Base-by-base conservation (phyloP, 2,797 vertebrate species). In the Kryptopterus vitreolus region DNA sequence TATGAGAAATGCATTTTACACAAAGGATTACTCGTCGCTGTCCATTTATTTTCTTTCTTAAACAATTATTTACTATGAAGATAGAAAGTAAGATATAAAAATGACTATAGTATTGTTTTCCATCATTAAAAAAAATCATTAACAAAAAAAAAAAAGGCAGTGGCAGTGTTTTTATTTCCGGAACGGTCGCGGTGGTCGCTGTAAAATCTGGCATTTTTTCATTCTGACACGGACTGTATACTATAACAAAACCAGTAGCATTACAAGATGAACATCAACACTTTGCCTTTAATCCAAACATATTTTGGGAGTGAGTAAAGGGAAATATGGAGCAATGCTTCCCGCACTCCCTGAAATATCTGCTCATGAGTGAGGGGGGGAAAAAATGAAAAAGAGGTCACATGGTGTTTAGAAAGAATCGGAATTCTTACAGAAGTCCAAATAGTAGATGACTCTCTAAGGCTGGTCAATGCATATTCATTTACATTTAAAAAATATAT, bases 31-130 rank as follows among this genome's bases (percentile, higher is more conserved):
- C 87, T 91, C 89, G 91, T 93, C 92, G 92, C 92, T 92, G 90
- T 93, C 91, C 90, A 91, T 93, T 89, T 90, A 94, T 93, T 93
- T 94, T 91, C 90, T 89, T 91, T 88, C 95, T 92, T 94, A 93
- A 94, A 92, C 89, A 92, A 92, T 93, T 94, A 94, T 95, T 92
- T 95, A 90, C 91, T 94, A 94, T 95, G 92, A 94, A 93, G 93
- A 90, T 93, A 91, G 92, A 95, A 91, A 85, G 88, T 92, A 90
- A 85, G 88, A 90, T 92, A 91, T 87, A 76, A 88, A 92, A 94
- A 83, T 92, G 86, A 93, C 89, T 92, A 91, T 93, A 91, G 93
- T 86, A 91, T 89, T 87, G 83, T 87, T 92, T 88, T 88, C 83
- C 76, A 93, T 91, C 90, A 94, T 94, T 94, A 94, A 94, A 94